Conservation (phyloP, 2,113 vertebrate genomes). For the Propithecus coquereli region DNA sequence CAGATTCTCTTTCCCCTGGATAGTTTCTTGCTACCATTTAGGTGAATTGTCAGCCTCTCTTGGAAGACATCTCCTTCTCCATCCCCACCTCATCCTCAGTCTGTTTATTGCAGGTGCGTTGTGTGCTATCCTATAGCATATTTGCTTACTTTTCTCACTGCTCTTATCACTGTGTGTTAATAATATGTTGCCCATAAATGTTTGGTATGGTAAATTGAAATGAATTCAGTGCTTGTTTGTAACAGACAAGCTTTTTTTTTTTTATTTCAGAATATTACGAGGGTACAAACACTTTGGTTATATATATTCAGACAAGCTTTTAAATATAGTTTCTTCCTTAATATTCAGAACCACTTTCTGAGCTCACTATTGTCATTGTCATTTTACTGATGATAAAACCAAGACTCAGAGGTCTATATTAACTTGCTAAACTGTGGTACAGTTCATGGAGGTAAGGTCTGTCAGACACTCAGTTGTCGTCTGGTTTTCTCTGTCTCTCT, state of each 20-base stretch:
- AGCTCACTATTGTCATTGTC: not conserved
- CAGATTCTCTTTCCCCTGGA: not conserved
- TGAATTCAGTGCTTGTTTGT: not conserved
- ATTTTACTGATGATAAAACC: slow-evolving; percentile 42
- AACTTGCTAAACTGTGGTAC: not conserved
- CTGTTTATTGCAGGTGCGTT: not conserved
- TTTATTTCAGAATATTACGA: too few species aligned
- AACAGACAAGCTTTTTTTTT: not conserved
- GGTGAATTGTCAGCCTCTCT: not conserved
- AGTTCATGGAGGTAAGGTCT: not conserved
- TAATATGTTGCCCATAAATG: not conserved
- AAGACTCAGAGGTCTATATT: not conserved
- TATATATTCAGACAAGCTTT: not conserved
- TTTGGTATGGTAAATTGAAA: slow-evolving; percentile 16
- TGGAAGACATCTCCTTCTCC: not conserved
- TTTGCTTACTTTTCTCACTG: not conserved
- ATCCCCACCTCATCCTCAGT: not conserved
- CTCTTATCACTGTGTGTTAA: not conserved
- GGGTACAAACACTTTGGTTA: too few species aligned
- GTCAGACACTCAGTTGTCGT: not conserved
- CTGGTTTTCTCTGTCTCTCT: not conserved
- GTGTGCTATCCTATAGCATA: not conserved
- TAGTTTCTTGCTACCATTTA: slow-evolving; percentile 3
- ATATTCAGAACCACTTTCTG: not conserved
- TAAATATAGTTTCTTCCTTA: not conserved